These are phyloP conservation scores for Bucco capensis DNA, from an alignment of 2,113 vertebrate species.

Conservation along the genomic window DNA sequence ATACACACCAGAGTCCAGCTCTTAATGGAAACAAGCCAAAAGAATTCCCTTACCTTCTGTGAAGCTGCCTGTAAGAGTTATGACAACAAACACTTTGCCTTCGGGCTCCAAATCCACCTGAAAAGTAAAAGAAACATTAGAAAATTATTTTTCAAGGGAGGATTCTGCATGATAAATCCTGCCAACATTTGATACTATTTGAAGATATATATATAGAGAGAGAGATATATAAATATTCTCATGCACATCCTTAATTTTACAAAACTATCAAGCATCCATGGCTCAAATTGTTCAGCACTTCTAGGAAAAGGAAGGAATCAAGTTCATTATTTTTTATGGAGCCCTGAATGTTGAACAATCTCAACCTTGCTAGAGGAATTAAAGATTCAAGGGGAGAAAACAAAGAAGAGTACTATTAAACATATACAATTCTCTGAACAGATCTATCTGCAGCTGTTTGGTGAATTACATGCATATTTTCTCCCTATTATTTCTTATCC, in stretches of 20 bases:
- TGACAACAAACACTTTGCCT: constrained; percentile 89
- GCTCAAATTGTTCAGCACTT: background rate
- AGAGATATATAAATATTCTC: background rate
- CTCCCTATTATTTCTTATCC: background rate
- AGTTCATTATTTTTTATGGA: background rate
- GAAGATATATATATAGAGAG: background rate
- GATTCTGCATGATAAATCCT: background rate
- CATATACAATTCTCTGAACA: background rate
- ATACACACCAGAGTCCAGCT: background rate
- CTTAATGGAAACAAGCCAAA: background rate
- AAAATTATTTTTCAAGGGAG: background rate
- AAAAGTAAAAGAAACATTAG: background rate
- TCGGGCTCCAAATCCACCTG: constrained; percentile 97
- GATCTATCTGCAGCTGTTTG: background rate
- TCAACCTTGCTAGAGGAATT: background rate
- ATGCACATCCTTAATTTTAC: background rate
- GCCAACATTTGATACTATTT: background rate
- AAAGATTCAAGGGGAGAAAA: background rate
- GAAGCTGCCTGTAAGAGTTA: constrained; percentile 89
- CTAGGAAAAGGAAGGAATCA: background rate
- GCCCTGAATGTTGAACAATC: background rate
- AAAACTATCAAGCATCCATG: background rate
- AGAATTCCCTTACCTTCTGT: constrained; percentile 84
- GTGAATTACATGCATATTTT: background rate
- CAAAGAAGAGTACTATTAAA: background rate